Conservation (phyloP, 2,888 invertebrate species). For the Aquatica leii region DNA sequence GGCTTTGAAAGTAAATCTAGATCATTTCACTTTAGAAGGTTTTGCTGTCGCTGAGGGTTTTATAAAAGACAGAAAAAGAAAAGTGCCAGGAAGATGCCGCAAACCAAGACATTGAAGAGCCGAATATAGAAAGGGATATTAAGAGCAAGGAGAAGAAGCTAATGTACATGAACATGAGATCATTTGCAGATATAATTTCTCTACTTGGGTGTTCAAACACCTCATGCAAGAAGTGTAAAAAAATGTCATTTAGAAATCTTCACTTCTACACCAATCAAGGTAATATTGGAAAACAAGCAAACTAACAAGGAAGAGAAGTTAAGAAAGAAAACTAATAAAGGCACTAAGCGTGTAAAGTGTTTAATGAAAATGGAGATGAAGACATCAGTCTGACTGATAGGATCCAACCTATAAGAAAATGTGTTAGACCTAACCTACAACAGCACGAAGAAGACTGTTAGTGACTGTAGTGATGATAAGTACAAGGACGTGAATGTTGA, state of each 20-base stretch:
- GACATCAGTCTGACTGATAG: not conserved
- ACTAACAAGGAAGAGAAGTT: not conserved
- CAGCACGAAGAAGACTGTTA: not conserved
- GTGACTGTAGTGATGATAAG: not conserved
- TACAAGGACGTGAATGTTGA: not conserved
- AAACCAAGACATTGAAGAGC: not conserved
- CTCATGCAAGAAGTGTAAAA: too few species aligned
- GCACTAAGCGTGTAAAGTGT: not conserved
- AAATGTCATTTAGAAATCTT: too few species aligned
- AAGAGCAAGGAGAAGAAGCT: too few species aligned
- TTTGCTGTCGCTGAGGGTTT: constrained; percentile 2
- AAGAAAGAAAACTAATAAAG: not conserved
- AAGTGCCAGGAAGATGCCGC: not conserved
- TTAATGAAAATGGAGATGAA: constrained; percentile 2
- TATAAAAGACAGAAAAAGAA: constrained; percentile 1
- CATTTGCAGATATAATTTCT: too few species aligned
- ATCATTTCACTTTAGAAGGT: constrained; percentile 1
- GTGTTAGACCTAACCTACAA: not conserved
- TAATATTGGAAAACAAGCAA: too few species aligned
- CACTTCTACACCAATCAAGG: too few species aligned
- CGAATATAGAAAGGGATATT: not conserved
- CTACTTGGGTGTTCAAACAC: too few species aligned
- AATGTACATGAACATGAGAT: too few species aligned
- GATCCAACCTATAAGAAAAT: not conserved
- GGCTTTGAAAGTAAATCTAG: not conserved